Percentiles rank a stretch among this genome's conserved stretches.
Conservation (phyloP, 2,888 invertebrate genomes). For the Hipparchia sbordonii region DNA sequence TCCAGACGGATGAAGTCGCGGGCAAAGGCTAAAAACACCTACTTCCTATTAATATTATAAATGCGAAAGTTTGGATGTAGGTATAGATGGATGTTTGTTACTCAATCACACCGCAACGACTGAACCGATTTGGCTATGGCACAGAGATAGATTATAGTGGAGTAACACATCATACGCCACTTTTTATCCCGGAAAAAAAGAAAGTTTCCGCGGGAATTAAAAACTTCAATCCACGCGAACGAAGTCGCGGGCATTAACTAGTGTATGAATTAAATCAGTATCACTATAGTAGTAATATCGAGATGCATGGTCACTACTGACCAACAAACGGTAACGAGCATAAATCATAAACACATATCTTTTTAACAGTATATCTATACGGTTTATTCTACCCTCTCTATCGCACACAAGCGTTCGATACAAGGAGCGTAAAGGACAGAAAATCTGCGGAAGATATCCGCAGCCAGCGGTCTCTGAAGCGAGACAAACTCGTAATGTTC, state of each 20-base stretch:
- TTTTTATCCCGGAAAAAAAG: no score
- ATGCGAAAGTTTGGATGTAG: no score
- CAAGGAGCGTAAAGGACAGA: slow-evolving; percentile 37
- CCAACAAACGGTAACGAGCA: slow-evolving; percentile 43
- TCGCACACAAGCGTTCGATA: slow-evolving; percentile 32
- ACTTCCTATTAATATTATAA: no score
- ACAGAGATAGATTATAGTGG: no score
- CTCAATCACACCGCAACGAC: no score
- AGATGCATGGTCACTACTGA: slow-evolving; percentile 35
- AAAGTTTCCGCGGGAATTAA: no score
- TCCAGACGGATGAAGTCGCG: no score
- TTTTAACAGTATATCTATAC: slow-evolving; percentile 46
- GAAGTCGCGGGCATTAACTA: neutral
- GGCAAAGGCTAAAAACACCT: no score
- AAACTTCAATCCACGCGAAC: no score
- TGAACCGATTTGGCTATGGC: no score
- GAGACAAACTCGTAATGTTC: slow-evolving; percentile 44
- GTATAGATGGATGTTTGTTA: no score
- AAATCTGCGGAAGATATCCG: slow-evolving; percentile 39
- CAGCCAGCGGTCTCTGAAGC: slow-evolving; percentile 44
- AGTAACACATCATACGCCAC: no score
- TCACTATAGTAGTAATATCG: neutral
- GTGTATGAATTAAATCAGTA: neutral
- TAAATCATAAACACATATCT: slow-evolving; percentile 41
- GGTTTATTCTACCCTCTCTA: slow-evolving; percentile 43